These are phyloP conservation scores for Pristis pectinata DNA, from an alignment of 2,797 vertebrate genomes.

Conservation along the genomic window DNA sequence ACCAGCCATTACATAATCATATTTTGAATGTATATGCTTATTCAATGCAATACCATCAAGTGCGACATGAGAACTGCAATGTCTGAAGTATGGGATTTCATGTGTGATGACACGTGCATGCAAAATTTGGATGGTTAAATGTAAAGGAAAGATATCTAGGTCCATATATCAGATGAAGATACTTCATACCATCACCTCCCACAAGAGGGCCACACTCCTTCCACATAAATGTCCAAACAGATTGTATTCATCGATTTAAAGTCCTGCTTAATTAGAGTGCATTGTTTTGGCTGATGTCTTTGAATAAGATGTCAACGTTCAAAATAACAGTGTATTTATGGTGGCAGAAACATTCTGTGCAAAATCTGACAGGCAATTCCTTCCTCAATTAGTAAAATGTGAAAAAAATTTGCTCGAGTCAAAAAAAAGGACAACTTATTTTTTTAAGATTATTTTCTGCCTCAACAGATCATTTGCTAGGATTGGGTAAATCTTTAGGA, in stretches of 20 bases:
- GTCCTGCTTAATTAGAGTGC: background rate
- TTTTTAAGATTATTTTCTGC: too few relatives aligned
- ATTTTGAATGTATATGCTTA: background rate
- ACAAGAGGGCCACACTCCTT: background rate
- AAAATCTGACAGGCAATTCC: slow-evolving; percentile 20
- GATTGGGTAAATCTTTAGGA: background rate
- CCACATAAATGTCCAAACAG: background rate
- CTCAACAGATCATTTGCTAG: background rate
- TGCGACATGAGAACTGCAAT: background rate
- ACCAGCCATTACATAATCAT: background rate
- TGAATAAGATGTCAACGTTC: slow-evolving; percentile 29
- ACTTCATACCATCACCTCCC: background rate
- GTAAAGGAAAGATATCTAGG: background rate
- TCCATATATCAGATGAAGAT: background rate
- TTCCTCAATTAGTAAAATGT: background rate
- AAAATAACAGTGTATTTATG: background rate
- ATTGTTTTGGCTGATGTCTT: background rate
- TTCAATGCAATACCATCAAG: background rate
- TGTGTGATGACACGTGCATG: too few relatives aligned
- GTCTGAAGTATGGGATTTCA: too few relatives aligned
- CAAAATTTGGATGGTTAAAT: background rate
- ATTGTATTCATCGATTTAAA: slow-evolving; percentile 16
- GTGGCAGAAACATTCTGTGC: background rate
- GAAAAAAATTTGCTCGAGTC: slow-evolving; percentile 5
- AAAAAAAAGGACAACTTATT: background rate